These are phyloP conservation scores for Moxostoma hubbsi DNA, from an alignment of 2,797 vertebrate species.

Conservation along the genomic window DNA sequence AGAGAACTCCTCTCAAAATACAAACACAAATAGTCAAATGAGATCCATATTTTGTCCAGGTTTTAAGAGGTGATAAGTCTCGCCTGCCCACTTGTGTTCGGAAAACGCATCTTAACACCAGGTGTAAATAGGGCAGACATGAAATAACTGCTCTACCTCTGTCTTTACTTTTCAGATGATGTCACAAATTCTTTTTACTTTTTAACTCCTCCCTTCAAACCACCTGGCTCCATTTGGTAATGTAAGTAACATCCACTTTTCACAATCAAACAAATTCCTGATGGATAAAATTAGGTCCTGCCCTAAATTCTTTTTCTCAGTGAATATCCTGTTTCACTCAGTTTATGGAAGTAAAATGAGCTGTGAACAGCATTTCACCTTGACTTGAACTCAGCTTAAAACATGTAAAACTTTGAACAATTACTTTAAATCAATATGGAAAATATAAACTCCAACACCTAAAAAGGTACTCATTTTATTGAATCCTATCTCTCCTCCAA, in stretches of 20 bases:
- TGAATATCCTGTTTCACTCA: neutral
- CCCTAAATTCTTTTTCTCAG: neutral
- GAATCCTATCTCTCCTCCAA: conserved; percentile 2
- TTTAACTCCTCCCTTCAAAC: neutral
- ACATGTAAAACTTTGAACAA: neutral
- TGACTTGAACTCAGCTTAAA: neutral
- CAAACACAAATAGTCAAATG: no score
- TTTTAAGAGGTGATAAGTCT: no score
- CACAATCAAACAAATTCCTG: neutral
- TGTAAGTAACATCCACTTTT: neutral
- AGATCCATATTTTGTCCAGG: no score
- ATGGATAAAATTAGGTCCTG: neutral
- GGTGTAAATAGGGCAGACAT: no score
- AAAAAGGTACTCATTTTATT: conserved; percentile 19
- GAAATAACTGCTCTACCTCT: neutral
- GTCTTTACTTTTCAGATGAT: neutral
- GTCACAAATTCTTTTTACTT: neutral
- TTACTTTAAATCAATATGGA: neutral
- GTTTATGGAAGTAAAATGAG: neutral
- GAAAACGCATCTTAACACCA: no score
- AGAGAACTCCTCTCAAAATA: no score
- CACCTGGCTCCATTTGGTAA: neutral
- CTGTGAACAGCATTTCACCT: neutral
- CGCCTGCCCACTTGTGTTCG: no score
- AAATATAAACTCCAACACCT: neutral